Base-by-base conservation (phyloP, 2,888 invertebrate species). In the Drosophila meridionalis region DNA sequence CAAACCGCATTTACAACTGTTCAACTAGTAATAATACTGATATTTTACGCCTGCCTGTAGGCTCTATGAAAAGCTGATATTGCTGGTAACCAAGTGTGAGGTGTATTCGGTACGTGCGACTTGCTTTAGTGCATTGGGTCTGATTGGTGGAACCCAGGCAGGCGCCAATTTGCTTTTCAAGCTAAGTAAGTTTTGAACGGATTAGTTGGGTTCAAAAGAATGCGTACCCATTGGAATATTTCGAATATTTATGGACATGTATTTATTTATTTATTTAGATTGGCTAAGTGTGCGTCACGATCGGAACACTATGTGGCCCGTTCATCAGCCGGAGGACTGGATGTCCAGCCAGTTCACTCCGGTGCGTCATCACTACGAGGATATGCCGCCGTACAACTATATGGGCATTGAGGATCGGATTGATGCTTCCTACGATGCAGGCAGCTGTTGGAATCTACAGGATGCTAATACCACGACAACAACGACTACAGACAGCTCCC, bases 41-140 rank as follows among this genome's bases (percentile, higher is more conserved):
- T 9, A 5, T 28, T 3, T 38, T 36, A 26, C 4, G 26, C 11
- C 50, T 79, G 26, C 11, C 50, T 79, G 2, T 48, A 93, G 93
- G 73, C 90, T 93, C 11, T 93, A 92, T 67, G 93, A 93, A 67
- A 93, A 92, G 82, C 89, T 93, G 5, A 93, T 97, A 74, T 92
- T 95, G 57, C 93, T 98, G 77, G 98, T 97, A 0, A 96, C 96
- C 91, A 95, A 95, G 80, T 96, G 96, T 92, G 95, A 96, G 4
- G 96, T 98, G 47, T 98, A 98, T 91, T 97, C 98, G 0, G 95
- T 99, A 58, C 95, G 98, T 73, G 98, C 98, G 3, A 98, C 98
- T 0, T 97, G 98, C 1, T 97, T 98, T 93, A 98, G 97, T 92
- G 96, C 96, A 7, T 73, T 93, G 69, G 97, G 98, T 34, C 94